These are phyloP conservation scores for Idaea aversata DNA, from an alignment of 2,888 invertebrate species.

Conservation along the genomic window DNA sequence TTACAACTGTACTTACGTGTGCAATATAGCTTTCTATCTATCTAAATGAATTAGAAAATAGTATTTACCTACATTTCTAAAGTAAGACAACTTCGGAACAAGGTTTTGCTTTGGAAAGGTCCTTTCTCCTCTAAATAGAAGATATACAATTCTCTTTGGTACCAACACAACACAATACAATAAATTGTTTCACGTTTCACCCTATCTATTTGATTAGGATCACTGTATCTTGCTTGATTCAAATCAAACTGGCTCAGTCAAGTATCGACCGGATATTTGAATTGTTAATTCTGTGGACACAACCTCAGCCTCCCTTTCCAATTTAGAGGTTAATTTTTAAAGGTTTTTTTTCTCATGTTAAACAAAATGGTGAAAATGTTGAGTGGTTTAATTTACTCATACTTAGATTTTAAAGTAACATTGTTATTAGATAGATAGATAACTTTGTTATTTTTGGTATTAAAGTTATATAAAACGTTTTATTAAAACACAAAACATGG, in stretches of 20 bases:
- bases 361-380: background rate
- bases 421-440: too few relatives aligned
- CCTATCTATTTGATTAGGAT: background rate
- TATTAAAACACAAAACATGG: too few relatives aligned
- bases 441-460: background rate
- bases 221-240: background rate
- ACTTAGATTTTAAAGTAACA: background rate
- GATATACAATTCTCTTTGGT: background rate
- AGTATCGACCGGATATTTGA: background rate
- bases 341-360: background rate
- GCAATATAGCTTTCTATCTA: too few relatives aligned
- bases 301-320: background rate
- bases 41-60: too few relatives aligned
- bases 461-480: too few relatives aligned
- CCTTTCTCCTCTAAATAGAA: background rate
- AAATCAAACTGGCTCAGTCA: background rate
- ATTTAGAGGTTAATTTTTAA: background rate
- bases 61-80: too few relatives aligned
- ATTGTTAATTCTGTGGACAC: background rate
- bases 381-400: background rate
- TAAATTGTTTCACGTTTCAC: background rate
- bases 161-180: background rate
- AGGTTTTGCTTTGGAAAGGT: background rate
- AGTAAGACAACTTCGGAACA: background rate
- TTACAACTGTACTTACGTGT: too few relatives aligned